A percentile compares a stretch with the other conserved stretches of the same genome.
Conservation (phyloP, 2,113 vertebrate genomes). For the Perca fluviatilis region DNA sequence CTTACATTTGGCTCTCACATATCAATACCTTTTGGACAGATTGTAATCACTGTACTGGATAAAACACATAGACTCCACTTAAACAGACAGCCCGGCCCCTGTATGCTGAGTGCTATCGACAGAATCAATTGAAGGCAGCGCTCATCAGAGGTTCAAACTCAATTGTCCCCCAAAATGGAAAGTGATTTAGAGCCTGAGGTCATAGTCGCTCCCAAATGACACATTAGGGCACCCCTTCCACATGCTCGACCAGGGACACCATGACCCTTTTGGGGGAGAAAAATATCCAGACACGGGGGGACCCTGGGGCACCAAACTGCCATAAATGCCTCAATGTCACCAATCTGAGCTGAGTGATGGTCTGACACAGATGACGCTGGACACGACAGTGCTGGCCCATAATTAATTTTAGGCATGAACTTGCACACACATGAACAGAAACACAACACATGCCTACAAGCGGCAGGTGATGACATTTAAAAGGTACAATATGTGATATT, state of each 20-base stretch:
- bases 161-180: conserved; percentile 75
- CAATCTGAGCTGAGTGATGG: conserved; percentile 58
- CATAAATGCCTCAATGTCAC: conserved; percentile 65
- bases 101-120: conserved; percentile 63
- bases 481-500: too few relatives aligned
- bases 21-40: conserved; percentile 33
- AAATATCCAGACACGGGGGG: conserved; percentile 53
- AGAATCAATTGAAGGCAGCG: conserved; percentile 54
- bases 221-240: conserved; percentile 60
- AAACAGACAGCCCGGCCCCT: conserved; percentile 40
- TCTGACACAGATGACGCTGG: conserved; percentile 43
- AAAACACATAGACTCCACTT: conserved; percentile 46
- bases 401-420: conserved; percentile 34
- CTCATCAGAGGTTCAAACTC: conserved; percentile 65
- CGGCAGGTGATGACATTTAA: conserved; percentile 3
- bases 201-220: conserved; percentile 69
- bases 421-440: conserved; percentile 18
- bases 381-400: conserved; percentile 23
- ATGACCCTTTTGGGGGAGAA: conserved; percentile 63
- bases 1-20: conserved; percentile 24
- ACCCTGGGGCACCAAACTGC: conserved; percentile 30
- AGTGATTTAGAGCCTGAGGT: conserved; percentile 77
- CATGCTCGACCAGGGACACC: conserved; percentile 41
- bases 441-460: conserved; percentile 24
- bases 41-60: conserved; percentile 5